Base-by-base conservation (phyloP, 2,888 invertebrate genomes). In the Cyclophora albipunctata region DNA sequence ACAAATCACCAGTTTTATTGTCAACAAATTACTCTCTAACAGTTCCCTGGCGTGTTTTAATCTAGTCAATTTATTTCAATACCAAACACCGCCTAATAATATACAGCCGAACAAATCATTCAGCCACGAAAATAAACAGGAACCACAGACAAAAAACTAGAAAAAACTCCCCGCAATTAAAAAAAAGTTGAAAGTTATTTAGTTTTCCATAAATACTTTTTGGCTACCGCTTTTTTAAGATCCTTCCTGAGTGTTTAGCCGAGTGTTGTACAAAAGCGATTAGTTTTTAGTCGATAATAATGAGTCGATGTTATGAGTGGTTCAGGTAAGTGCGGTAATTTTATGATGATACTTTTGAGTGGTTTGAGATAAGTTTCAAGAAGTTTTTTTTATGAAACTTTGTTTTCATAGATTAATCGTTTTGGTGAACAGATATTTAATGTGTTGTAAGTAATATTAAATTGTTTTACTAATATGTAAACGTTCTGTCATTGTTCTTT, bases 131-230 rank as follows among this genome's bases (percentile, higher is more conserved):
- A 85, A 87, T 88, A 87, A 85, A 84, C 81, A 77, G 70, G 82
- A 75, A 73, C 70, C 71, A 56, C 58, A 73, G 70, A 76, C 20
- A 20, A 20, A 20, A 20, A 20, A 20, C 20, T 2, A 20, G 20
- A 78, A 84, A 86, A 84, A 78, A 81, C 81, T 79, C 76, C 71
- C 73, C 72, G 67, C 82, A 83, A 85, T 86, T 83, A 84, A 85
- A 88, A 81, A 84, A 85, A 79, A 72, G 62, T 54, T 69, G 65
- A 62, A 62, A 66, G 79, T 82, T 86, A 84, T 87, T 87, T 87
- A 78, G 79, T 81, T 86, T 85, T 86, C 87, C 87, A 87, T 88
- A 87, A 87, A 88, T 88, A 88, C 81, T 70, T 71, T 63, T 67
- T 67, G 70, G 64, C 75, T 75, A 68, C 68, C 66, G 73, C 75